A percentile compares a stretch with the other conserved stretches of the same genome.
Conservation (phyloP, 2,888 invertebrate species). For the Tipula confusa region DNA sequence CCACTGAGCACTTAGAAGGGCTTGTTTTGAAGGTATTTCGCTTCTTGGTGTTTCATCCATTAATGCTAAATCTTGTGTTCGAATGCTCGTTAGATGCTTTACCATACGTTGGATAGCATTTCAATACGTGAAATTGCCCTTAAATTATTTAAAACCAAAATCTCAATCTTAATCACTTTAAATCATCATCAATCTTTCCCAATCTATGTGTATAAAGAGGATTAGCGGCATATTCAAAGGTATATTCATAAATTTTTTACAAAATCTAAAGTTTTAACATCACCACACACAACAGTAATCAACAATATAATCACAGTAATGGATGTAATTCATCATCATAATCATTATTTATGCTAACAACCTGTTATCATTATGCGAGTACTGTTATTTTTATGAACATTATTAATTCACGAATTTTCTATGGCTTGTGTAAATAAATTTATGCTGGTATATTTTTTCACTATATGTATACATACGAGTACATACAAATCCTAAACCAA, state of each 20-base stretch:
- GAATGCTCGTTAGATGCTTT: too few species aligned
- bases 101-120: too few species aligned
- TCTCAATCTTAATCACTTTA: neutral
- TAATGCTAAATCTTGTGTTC: too few species aligned
- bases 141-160: too few species aligned
- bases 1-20: too few species aligned
- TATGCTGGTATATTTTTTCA: neutral
- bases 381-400: neutral
- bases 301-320: neutral
- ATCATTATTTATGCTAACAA: neutral
- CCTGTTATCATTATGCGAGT: neutral
- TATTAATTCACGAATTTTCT: neutral
- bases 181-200: neutral
- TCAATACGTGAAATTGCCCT: too few species aligned
- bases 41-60: too few species aligned
- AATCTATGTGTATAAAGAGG: neutral
- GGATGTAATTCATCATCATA: conserved; percentile 20
- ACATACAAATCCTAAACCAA: neutral
- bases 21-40: too few species aligned
- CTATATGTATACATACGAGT: neutral
- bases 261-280: neutral
- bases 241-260: neutral
- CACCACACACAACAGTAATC: neutral
- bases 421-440: neutral
- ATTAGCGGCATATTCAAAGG: too few species aligned